A percentile compares a stretch with the other conserved stretches of the same genome.
These are phyloP conservation scores for Cryptus armator DNA, from an alignment of 2,888 invertebrate species.

Conservation along the genomic window DNA sequence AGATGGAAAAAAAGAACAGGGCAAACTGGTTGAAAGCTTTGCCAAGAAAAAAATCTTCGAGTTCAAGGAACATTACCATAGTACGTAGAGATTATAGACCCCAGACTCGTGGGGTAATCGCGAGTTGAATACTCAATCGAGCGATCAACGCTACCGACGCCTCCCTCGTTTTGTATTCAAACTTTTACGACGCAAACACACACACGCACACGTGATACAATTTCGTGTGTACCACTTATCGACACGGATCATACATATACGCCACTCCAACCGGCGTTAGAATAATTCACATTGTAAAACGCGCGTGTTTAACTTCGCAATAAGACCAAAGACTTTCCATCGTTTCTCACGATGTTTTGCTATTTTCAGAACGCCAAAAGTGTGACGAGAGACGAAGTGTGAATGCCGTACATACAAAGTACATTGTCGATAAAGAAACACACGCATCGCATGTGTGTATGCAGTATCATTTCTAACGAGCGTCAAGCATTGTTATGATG, in stretches of 20 bases:
- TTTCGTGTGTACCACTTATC: slow-evolving; percentile 55
- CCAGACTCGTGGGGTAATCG: slow-evolving; percentile 50
- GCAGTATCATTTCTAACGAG: background rate
- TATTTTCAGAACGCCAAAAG: slow-evolving; percentile 37
- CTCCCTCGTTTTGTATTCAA: slow-evolving; percentile 45
- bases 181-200: background rate
- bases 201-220: slow-evolving; percentile 26
- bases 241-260: background rate
- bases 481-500: background rate
- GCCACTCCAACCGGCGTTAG: background rate
- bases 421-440: background rate
- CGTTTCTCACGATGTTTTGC: slow-evolving; percentile 5
- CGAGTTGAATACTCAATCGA: slow-evolving; percentile 61
- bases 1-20: background rate
- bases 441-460: background rate
- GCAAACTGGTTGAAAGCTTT: background rate
- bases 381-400: slow-evolving; percentile 32
- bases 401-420: slow-evolving; percentile 20
- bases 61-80: slow-evolving; percentile 46
- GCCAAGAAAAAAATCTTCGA: slow-evolving; percentile 19
- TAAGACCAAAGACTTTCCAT: slow-evolving; percentile 25
- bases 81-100: slow-evolving; percentile 20
- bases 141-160: slow-evolving; percentile 44
- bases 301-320: slow-evolving; percentile 16
- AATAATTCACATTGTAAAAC: slow-evolving; percentile 18